Percentiles rank a stretch among this genome's conserved stretches.
These are phyloP conservation scores for Thysanoteuthis rhombus DNA, from an alignment of 2,888 invertebrate genomes.

Conservation along the genomic window DNA sequence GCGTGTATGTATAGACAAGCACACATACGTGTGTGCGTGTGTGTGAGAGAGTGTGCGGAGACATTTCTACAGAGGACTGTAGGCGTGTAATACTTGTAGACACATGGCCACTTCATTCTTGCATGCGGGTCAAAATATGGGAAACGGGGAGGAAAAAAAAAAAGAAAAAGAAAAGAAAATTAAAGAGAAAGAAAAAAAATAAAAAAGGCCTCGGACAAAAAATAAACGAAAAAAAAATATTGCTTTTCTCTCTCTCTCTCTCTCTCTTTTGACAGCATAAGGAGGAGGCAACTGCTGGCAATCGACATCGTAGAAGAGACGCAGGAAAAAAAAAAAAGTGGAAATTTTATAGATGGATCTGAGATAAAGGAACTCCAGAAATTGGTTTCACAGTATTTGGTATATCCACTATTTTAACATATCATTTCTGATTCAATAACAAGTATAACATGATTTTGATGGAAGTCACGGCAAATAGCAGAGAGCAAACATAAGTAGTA, in stretches of 20 bases:
- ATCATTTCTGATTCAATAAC: conserved; percentile 28
- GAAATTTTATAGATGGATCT: conserved; percentile 30
- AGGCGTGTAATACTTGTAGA: not conserved
- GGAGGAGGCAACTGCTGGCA: not conserved
- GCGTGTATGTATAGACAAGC: no score
- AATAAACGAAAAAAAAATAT: not conserved
- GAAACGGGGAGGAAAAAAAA: not conserved
- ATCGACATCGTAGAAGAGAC: not conserved
- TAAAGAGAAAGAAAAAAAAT: not conserved
- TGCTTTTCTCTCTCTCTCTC: not conserved
- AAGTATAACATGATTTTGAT: conserved; percentile 19
- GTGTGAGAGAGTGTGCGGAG: no score
- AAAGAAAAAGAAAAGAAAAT: not conserved
- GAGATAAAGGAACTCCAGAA: conserved; percentile 19
- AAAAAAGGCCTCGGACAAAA: not conserved
- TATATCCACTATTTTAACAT: conserved; percentile 22
- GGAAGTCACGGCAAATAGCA: not conserved
- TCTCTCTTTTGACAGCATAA: not conserved
- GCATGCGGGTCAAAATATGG: not conserved
- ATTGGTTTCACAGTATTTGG: conserved; percentile 16
- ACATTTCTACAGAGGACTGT: not conserved
- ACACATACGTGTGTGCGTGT: no score
- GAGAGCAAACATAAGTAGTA: conserved; percentile 1
- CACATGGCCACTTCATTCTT: not conserved
- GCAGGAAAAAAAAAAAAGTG: not conserved